phyloP scores from a whole-genome alignment of 2,888 invertebrate genomes.

The Papilio gigon region DNA sequence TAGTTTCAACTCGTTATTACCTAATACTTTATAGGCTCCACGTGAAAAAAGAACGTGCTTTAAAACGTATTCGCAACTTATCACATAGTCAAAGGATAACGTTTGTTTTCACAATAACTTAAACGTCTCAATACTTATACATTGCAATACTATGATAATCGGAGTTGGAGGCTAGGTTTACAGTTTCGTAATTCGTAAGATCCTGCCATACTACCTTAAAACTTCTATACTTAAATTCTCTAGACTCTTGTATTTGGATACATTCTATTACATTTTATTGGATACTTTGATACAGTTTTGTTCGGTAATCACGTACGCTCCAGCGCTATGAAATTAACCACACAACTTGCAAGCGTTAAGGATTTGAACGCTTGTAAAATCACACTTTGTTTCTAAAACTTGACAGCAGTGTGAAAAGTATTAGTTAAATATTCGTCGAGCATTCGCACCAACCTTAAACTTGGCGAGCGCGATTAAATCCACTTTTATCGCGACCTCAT shows the following conservation, averaged over 20 bases:
- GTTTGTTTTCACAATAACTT: too few relatives aligned
- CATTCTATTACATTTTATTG: slow-evolving; percentile 11
- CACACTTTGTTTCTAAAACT: slow-evolving; percentile 30
- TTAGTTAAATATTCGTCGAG: slow-evolving; percentile 43
- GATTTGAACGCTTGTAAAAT: slow-evolving; percentile 29
- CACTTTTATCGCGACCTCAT: slow-evolving; percentile 54
- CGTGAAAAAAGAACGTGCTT: background rate
- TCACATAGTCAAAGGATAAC: background rate
- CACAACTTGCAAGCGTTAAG: slow-evolving; percentile 11
- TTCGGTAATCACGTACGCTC: slow-evolving; percentile 13
- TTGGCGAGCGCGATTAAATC: slow-evolving; percentile 54
- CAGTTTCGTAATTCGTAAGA: background rate
- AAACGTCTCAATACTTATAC: too few relatives aligned
- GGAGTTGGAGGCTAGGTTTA: background rate
- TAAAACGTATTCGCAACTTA: background rate
- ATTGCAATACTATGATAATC: background rate
- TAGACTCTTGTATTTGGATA: background rate
- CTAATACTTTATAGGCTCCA: background rate
- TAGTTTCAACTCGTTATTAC: background rate
- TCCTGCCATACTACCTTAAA: background rate
- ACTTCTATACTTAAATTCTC: background rate
- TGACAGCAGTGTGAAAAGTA: slow-evolving; percentile 28
- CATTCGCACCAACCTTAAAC: slow-evolving; percentile 52
- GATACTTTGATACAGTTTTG: background rate
- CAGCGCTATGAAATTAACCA: slow-evolving; percentile 9